Conservation (phyloP, 1,140 invertebrate species). For the Hylaeus anthracinus region DNA sequence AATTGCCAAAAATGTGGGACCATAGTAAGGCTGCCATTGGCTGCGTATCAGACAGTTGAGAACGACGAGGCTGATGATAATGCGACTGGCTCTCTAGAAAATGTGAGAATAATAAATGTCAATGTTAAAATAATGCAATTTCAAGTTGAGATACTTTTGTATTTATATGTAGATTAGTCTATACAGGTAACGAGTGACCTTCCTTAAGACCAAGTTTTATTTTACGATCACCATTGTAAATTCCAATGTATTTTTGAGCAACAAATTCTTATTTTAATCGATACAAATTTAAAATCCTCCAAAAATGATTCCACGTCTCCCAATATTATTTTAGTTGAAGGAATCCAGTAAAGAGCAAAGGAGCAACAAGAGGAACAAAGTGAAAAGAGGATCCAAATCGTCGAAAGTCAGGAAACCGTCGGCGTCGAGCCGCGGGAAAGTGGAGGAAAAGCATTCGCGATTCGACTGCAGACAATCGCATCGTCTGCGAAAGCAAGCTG, state of each 20-base stretch:
- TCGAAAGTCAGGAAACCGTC: conserved; percentile 11
- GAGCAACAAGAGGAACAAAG: conserved; percentile 9
- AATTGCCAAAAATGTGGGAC: neutral
- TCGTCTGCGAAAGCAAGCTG: conserved; percentile 42
- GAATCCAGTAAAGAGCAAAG: neutral
- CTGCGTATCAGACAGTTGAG: neutral
- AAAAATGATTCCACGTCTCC: too few species aligned
- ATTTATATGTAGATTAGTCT: too few species aligned
- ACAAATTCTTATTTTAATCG: too few species aligned
- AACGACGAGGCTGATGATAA: neutral
- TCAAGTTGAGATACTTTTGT: too few species aligned
- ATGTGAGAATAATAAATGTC: conserved; percentile 6
- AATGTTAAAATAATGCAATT: neutral
- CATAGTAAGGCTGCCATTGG: neutral
- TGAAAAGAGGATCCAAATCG: conserved; percentile 3
- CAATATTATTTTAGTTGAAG: neutral
- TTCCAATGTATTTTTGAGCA: too few species aligned
- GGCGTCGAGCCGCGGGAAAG: conserved; percentile 7
- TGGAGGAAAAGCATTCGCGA: conserved; percentile 34
- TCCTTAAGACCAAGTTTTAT: too few species aligned
- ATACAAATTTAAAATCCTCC: too few species aligned
- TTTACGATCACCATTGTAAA: too few species aligned
- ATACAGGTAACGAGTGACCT: too few species aligned
- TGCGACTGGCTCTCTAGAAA: neutral
- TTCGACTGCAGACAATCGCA: conserved; percentile 35